Evolutionary conservation across 2,113 vertebrate species (phyloP).

Genomic region (Gymnocephalus cernua): DNA sequence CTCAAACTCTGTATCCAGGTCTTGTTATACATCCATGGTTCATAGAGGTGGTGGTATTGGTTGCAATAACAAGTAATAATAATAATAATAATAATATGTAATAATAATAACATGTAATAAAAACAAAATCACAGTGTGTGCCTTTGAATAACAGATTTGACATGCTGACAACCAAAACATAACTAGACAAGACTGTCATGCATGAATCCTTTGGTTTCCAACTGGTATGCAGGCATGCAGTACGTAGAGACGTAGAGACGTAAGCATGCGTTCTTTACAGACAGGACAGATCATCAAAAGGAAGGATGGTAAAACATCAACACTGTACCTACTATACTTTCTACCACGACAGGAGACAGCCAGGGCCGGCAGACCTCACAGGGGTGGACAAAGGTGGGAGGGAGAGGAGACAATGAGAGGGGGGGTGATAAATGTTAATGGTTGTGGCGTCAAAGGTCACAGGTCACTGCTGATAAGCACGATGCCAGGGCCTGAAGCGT

Average conservation of each 20-base stretch:
- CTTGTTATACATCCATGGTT: neutral
- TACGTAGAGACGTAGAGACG: neutral
- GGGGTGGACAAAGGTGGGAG: neutral
- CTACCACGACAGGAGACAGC: conserved; percentile 20
- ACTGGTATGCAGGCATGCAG: conserved; percentile 25
- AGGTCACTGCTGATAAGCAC: neutral
- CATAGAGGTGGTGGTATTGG: neutral
- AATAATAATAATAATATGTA: no score
- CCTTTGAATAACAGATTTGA: neutral
- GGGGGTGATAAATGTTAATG: neutral
- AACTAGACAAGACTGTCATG: neutral
- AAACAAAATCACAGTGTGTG: neutral
- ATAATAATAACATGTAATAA: no score
- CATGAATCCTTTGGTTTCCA: neutral
- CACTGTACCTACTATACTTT: conserved; percentile 38
- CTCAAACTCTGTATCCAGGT: no score
- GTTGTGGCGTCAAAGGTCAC: conserved; percentile 13
- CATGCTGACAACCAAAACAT: conserved; percentile 1
- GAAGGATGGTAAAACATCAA: neutral
- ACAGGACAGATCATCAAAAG: neutral
- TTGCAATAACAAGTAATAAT: no score
- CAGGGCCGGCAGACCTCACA: conserved; percentile 28
- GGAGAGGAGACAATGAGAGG: neutral
- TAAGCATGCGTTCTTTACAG: neutral
- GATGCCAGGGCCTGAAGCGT: neutral